Percentiles rank a stretch among this genome's conserved stretches.
These are phyloP conservation scores for Lepus oiostolus DNA, from an alignment of 2,797 vertebrate species.

Conservation along the genomic window DNA sequence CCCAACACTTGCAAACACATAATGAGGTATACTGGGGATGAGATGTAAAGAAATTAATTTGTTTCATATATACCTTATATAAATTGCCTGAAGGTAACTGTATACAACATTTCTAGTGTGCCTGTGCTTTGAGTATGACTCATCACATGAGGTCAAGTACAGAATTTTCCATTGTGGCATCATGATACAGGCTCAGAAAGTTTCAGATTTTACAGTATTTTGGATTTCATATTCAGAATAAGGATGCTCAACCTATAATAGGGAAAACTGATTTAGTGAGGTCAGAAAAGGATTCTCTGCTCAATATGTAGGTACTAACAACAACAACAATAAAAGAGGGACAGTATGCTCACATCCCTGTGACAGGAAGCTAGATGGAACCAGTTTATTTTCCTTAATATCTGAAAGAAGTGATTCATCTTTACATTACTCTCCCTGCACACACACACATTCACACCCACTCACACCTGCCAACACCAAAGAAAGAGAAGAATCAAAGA, in stretches of 20 bases:
- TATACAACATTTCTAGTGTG: background rate
- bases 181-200: background rate
- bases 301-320: background rate
- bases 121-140: background rate
- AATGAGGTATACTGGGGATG: background rate
- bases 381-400: background rate
- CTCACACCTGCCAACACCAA: background rate
- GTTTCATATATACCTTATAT: background rate
- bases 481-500: background rate
- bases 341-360: background rate
- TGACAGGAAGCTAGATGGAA: background rate
- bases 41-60: background rate
- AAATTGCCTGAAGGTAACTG: background rate
- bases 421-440: background rate
- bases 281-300: slow-evolving; percentile 32
- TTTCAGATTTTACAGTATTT: background rate
- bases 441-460: background rate
- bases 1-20: background rate
- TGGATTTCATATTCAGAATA: background rate
- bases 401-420: background rate
- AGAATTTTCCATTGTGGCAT: background rate
- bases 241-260: background rate
- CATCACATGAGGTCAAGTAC: background rate
- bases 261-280: background rate
- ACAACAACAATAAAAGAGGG: background rate